Evolutionary conservation across 2,888 invertebrate species (phyloP).

Genomic region (Nymphalis polychloros): DNA sequence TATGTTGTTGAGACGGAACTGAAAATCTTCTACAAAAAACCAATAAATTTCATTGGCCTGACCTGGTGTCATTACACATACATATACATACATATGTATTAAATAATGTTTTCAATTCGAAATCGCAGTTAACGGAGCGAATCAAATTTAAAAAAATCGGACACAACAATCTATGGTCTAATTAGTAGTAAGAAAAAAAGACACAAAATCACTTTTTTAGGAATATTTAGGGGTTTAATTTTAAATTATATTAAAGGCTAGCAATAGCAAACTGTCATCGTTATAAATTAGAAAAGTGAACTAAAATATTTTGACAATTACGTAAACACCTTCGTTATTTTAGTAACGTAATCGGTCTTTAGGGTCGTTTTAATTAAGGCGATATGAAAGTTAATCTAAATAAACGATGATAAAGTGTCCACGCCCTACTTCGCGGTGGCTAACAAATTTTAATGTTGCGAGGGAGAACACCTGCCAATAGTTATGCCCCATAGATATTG

Average conservation of each 20-base stretch:
- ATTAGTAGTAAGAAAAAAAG: too few relatives aligned
- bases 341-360: conserved; percentile 38
- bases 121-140: too few relatives aligned
- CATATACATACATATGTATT: too few relatives aligned
- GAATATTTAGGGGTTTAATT: too few relatives aligned
- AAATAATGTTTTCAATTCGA: too few relatives aligned
- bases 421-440: conserved; percentile 52
- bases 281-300: conserved; percentile 6
- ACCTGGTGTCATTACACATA: too few relatives aligned
- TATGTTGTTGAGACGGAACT: too few relatives aligned
- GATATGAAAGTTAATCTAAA: conserved; percentile 53
- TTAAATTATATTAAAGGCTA: not conserved
- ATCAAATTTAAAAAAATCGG: too few relatives aligned
- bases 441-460: conserved; percentile 68
- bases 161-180: too few relatives aligned
- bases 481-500: conserved; percentile 60
- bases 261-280: not conserved
- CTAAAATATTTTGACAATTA: conserved; percentile 23
- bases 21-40: too few relatives aligned
- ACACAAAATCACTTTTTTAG: too few relatives aligned
- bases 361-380: conserved; percentile 46
- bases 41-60: too few relatives aligned
- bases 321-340: conserved; percentile 23
- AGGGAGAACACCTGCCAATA: conserved; percentile 64
- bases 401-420: conserved; percentile 61